Evolutionary conservation across 1,140 invertebrate genomes (phyloP).

Genomic region (Chironomus striatipennis): DNA sequence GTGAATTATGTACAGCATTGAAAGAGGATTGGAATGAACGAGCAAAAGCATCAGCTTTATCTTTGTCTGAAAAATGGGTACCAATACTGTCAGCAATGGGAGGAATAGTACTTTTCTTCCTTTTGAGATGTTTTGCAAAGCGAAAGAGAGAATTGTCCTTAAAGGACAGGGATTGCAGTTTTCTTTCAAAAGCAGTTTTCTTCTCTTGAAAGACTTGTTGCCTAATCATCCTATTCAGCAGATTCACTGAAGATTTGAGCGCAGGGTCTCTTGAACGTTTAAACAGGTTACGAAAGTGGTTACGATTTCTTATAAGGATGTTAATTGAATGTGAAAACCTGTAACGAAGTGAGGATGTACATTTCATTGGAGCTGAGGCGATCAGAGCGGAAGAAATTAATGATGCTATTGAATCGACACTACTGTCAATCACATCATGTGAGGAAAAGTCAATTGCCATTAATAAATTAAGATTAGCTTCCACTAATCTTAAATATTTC

Average conservation of each 20-base stretch:
- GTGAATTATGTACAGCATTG: neutral
- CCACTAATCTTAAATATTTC: neutral
- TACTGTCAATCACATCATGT: neutral
- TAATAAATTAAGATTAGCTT: neutral
- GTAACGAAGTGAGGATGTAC: neutral
- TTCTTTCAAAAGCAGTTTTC: neutral
- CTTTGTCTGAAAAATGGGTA: neutral
- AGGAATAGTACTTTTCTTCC: neutral
- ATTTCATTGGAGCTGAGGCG: neutral
- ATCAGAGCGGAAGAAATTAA: neutral
- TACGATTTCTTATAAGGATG: neutral
- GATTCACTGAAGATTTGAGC: neutral
- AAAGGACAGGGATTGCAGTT: neutral
- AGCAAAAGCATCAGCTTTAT: neutral
- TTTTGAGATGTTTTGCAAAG: neutral
- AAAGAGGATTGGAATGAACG: neutral
- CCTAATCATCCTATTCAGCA: neutral
- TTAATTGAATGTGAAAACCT: neutral
- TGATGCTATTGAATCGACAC: neutral
- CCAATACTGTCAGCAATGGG: neutral
- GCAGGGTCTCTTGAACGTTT: neutral
- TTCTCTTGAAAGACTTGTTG: neutral
- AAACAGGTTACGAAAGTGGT: neutral
- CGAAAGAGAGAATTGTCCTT: neutral
- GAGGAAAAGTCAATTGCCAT: neutral